Evolutionary conservation across 2,888 invertebrate species (phyloP), one percentile per base, ranked within the genome.

Genomic region (Gisinianus flammeolus): DNA sequence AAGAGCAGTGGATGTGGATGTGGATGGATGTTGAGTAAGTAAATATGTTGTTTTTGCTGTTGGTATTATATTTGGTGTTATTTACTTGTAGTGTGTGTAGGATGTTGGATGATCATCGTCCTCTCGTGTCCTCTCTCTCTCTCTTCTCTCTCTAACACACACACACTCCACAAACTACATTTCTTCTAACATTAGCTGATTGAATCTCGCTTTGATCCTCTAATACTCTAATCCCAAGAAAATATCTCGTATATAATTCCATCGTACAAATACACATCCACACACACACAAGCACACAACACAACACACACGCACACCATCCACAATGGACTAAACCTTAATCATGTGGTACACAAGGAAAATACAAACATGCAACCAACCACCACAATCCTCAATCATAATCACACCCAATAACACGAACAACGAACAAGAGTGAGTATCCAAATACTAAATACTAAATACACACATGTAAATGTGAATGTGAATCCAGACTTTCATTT

Each of bases 151-250:
- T 19, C 64, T 52, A 58, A 33, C 64, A 44, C 24, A 66, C 66
- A 52, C 44, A 26, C 56, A 58, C 22, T 19, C 30, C 31, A 58
- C 26, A 35, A 10, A 26, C 31, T 30, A 33, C 52, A n/a, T 62
- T 56, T 64, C 64, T 31, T 58, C 19, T 5, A 74, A 74, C 74
- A 74, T 74, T 74, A 74, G 74, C 74, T 74, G 74, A 74, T 74
- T 74, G 74, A 74, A 74, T 74, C 74, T 74, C 74, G 44, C 74
- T 74, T 74, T 74, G 74, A 74, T 74, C 74, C 74, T 74, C 24
- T 74, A 74, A 74, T 72, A 33, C 66, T 52, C 62, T 44, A 74
- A n/a, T n/a, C n/a, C n/a, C n/a, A n/a, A n/a, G 66, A 74, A 74
- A 74, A 74, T 74, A 74, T 74, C 74, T 74, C 74, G 35, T 74